Percentiles rank a stretch among this genome's conserved stretches.
Evolutionary conservation across 2,888 invertebrate genomes (phyloP).

Genomic region (Athripsodes cinereus): DNA sequence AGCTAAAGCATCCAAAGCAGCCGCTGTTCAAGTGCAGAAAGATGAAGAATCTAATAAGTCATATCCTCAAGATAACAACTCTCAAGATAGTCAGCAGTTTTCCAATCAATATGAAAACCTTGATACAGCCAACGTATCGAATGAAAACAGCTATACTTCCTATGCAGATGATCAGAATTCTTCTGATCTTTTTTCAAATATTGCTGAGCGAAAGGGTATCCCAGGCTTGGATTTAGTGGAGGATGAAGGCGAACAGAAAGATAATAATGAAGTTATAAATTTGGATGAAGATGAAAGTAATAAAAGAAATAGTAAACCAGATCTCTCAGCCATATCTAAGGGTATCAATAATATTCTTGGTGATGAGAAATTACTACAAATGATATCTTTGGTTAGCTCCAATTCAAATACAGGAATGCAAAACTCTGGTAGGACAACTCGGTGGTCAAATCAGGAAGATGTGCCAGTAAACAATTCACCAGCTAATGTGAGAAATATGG

Average conservation of each 20-base stretch:
- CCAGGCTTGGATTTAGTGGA: constrained; percentile 68
- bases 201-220: constrained; percentile 48
- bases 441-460: neutral
- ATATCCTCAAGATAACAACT: constrained; percentile 31
- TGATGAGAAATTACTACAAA: constrained; percentile 57
- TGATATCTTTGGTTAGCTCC: constrained; percentile 42
- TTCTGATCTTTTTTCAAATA: constrained; percentile 9
- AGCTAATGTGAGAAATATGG: no score
- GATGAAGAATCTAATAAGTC: constrained; percentile 6
- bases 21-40: neutral
- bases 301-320: constrained; percentile 31
- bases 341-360: constrained; percentile 57
- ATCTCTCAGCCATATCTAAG: constrained; percentile 55
- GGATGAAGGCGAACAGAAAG: constrained; percentile 30
- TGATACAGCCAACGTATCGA: constrained; percentile 30
- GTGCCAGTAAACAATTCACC: neutral
- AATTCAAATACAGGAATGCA: neutral
- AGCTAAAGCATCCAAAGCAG: neutral
- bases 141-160: constrained; percentile 34
- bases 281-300: constrained; percentile 33
- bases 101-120: constrained; percentile 24
- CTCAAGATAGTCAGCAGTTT: constrained; percentile 31
- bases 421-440: neutral
- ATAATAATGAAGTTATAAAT: constrained; percentile 36
- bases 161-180: neutral